Percentiles rank a stretch among this genome's conserved stretches.
Conservation (phyloP, 2,797 vertebrate genomes). For the Tauraco hartlaubi region DNA sequence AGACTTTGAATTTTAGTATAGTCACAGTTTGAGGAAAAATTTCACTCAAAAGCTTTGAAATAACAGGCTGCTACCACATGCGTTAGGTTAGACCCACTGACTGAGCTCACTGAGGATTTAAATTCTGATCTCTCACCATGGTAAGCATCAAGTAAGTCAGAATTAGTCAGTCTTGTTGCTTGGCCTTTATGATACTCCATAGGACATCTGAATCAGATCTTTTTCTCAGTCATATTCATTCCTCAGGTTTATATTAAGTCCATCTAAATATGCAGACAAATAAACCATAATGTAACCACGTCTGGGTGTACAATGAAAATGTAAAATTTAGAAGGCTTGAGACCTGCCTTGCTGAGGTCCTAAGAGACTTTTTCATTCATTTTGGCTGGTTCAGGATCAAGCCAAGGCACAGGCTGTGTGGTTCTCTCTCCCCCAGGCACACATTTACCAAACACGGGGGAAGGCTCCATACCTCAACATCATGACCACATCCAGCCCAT, state of each 20-base stretch:
- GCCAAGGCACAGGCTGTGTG: neutral
- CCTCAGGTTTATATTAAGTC: neutral
- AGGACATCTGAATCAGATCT: neutral
- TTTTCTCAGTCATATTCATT: neutral
- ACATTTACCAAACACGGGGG: neutral
- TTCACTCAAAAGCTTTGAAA: neutral
- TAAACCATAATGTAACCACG: neutral
- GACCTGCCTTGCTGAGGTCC: neutral
- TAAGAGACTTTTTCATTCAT: neutral
- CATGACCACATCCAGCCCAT: neutral
- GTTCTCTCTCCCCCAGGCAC: neutral
- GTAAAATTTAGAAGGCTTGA: neutral
- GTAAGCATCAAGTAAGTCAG: neutral
- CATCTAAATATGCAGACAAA: neutral
- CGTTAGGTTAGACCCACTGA: neutral
- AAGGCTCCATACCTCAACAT: neutral
- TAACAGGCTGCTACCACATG: neutral
- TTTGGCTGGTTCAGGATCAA: neutral
- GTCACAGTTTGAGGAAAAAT: neutral
- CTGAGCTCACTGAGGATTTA: rapidly evolving
- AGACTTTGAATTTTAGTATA: neutral
- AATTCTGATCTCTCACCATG: neutral
- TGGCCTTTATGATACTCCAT: neutral
- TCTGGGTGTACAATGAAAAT: neutral
- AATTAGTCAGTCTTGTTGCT: neutral